These are phyloP conservation scores for Parambassis ranga DNA, from an alignment of 2,797 vertebrate species.

Conservation along the genomic window DNA sequence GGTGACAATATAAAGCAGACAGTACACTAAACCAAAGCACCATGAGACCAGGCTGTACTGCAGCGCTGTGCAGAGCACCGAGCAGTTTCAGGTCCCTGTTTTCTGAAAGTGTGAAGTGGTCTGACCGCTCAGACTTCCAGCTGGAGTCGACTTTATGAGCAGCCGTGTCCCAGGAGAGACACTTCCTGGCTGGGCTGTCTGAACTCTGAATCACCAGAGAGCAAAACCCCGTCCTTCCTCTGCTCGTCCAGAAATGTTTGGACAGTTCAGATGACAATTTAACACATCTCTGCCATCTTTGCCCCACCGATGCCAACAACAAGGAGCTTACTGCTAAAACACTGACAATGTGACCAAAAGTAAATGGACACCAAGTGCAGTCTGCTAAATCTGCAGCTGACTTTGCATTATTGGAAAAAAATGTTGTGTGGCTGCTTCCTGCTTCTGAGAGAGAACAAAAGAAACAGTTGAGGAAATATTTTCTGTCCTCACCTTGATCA, in stretches of 20 bases:
- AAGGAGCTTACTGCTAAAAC: too few relatives aligned
- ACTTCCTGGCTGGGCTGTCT: not conserved
- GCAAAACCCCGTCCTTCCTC: not conserved
- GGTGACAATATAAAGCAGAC: not conserved
- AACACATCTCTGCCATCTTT: conserved; percentile 7
- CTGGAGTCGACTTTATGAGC: not conserved
- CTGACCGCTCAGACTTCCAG: too few relatives aligned
- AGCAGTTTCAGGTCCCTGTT: conserved; percentile 36
- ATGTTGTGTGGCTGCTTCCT: too few relatives aligned
- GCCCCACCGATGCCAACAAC: not conserved
- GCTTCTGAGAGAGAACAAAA: too few relatives aligned
- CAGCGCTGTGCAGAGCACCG: not conserved
- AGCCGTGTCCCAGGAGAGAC: not conserved
- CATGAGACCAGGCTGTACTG: too few relatives aligned
- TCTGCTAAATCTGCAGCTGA: too few relatives aligned
- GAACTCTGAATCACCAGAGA: conserved; percentile 2
- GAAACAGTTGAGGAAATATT: too few relatives aligned
- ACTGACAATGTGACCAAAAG: too few relatives aligned
- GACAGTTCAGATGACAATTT: conserved; percentile 21
- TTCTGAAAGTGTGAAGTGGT: conserved; percentile 29
- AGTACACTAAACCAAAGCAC: not conserved
- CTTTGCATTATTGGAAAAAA: too few relatives aligned
- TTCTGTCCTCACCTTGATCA: not conserved
- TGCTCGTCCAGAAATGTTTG: not conserved
- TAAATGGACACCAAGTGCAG: too few relatives aligned